Evolutionary conservation across 2,113 vertebrate genomes (phyloP), one percentile per base, ranked within the genome.

Genomic region (Anarrhichthys ocellatus): DNA sequence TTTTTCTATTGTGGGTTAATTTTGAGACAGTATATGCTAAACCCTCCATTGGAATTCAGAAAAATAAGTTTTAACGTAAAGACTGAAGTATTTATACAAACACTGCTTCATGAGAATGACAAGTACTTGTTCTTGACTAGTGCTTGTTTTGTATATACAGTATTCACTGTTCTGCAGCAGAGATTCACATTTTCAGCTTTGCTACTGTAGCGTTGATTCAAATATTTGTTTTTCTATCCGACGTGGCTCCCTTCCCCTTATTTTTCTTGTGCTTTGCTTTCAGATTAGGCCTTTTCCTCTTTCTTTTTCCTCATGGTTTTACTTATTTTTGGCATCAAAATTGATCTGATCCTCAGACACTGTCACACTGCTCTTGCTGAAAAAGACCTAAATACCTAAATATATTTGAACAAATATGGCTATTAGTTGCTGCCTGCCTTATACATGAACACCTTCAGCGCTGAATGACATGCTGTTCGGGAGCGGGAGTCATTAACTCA

Each of bases 401-500:
- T 1, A 13, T 62, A 48, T 52, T 56, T 63, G 6, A 75, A 59
- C 27, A 69, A 78, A 84, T 29, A 76, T 56, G 54, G 18, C 61
- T 48, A 66, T 69, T 70, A 20, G 29, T 29, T 66, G 32, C 40
- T 38, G 36, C 46, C n/a, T 84, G 42, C 22, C 64, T 68, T 38
- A 42, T 9, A 4, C 42, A 78, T 59, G 64, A 65, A 81, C 56
- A 80, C 62, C 69, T 67, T 79, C 32, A 76, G 15, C 9, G 15
- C 68, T 64, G 79, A 91, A 69, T 82, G 68, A 80, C 72, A 70
- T 72, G 71, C 54, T 59, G 46, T 62, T 9, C 42, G 2, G 14
- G 38, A 76, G 44, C 20, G 56, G 58, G 72, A 87, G 73, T 76
- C 58, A 85, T 81, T 81, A 27, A 63, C 76, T 81, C 81, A 72